Evolutionary conservation across 1,140 invertebrate species (phyloP).

Genomic region (Dufourea novaeangliae): DNA sequence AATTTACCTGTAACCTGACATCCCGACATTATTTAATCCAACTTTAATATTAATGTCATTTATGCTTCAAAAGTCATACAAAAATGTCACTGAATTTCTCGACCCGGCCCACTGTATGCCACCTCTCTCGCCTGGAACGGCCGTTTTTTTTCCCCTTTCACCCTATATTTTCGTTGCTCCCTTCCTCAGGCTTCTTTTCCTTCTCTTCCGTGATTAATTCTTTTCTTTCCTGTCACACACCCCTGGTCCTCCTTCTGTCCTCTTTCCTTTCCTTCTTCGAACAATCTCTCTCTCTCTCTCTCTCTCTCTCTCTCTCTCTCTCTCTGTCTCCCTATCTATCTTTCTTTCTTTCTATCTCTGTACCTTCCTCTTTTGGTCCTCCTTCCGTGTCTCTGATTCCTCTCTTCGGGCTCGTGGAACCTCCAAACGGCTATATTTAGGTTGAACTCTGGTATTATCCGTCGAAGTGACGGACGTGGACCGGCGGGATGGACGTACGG

Average conservation of each 20-base stretch:
- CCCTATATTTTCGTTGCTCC: neutral
- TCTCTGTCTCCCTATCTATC: too few species aligned
- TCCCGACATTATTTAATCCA: too few species aligned
- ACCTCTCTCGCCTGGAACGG: constrained; percentile 41
- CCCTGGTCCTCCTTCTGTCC: neutral
- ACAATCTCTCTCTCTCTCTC: neutral
- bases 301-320: neutral
- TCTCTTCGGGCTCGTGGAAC: neutral
- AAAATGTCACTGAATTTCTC: too few species aligned
- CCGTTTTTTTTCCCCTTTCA: constrained; percentile 7
- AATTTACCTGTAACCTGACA: too few species aligned
- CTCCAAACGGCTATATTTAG: constrained; percentile 68
- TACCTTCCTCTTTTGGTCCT: neutral
- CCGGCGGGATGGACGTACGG: constrained; percentile 60
- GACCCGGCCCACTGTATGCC: too few species aligned
- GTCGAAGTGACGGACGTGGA: constrained; percentile 65
- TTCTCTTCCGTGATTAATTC: neutral
- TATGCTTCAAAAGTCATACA: too few species aligned
- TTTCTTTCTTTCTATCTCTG: neutral
- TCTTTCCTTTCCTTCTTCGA: neutral
- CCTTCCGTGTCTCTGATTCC: neutral
- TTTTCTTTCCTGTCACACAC: neutral
- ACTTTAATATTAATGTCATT: too few species aligned
- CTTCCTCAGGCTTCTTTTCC: neutral
- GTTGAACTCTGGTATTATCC: constrained; percentile 74